Percentiles rank a stretch among this genome's conserved stretches.
Evolutionary conservation across 2,113 vertebrate genomes (phyloP).

Genomic region (Pterocles burchelli): DNA sequence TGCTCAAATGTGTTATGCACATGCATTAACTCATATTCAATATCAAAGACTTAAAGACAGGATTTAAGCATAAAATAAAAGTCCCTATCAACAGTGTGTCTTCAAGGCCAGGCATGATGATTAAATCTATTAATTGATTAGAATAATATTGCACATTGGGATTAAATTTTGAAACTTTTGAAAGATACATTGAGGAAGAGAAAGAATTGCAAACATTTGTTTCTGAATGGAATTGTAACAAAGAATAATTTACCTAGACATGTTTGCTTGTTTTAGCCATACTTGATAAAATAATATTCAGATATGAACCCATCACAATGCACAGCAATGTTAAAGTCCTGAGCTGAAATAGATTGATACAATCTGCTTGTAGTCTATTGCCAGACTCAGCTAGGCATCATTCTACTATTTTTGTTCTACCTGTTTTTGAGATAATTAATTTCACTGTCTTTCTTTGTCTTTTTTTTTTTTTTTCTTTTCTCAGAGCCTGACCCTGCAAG

Average conservation of each 20-base stretch:
- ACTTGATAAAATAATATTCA: neutral
- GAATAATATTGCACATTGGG: neutral
- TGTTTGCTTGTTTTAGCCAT: slow-evolving; percentile 15
- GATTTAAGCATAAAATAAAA: neutral
- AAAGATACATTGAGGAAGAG: neutral
- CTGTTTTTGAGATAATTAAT: neutral
- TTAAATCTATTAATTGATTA: neutral
- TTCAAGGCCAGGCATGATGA: neutral
- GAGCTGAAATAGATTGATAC: neutral
- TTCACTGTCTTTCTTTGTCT: neutral
- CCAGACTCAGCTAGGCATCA: neutral
- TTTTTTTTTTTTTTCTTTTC: neutral
- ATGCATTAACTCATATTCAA: neutral
- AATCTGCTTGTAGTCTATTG: neutral
- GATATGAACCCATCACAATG: neutral
- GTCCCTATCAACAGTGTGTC: neutral
- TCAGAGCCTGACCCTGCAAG: slow-evolving; percentile 41
- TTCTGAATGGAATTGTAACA: neutral
- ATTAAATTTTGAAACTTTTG: neutral
- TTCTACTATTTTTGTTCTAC: neutral
- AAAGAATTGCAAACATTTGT: neutral
- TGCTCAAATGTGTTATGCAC: neutral
- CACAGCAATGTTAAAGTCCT: neutral
- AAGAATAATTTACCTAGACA: slow-evolving; percentile 45
- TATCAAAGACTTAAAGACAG: neutral